phyloP scores from a whole-genome alignment of 1,140 invertebrate genomes.

The Drosophila pallidifrons region DNA sequence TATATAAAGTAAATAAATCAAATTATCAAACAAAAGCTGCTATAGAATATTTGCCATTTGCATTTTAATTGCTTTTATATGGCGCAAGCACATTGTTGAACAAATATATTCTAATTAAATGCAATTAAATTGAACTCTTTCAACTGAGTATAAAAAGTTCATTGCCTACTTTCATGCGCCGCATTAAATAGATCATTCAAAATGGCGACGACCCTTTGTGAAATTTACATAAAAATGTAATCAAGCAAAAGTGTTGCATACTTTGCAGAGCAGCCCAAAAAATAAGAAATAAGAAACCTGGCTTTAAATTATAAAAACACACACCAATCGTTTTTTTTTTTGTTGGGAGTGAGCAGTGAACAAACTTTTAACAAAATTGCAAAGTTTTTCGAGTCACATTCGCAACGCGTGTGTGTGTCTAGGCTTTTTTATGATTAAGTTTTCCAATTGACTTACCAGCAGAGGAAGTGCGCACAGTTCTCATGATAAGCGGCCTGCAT shows the following conservation, averaged over 20 bases:
- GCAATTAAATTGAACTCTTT: conserved; percentile 11
- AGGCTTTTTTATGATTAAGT: background rate
- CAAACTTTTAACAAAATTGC: conserved; percentile 35
- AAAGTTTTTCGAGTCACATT: conserved; percentile 25
- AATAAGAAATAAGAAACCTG: background rate
- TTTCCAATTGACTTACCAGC: conserved; percentile 46
- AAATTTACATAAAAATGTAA: conserved; percentile 43
- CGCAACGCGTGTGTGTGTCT: background rate
- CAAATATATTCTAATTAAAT: conserved; percentile 27
- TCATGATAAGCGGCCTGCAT: conserved; percentile 53
- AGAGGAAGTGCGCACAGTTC: conserved; percentile 37
- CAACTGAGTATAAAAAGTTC: conserved; percentile 1
- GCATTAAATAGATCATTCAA: conserved; percentile 29
- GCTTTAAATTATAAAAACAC: conserved; percentile 20
- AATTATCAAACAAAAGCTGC: conserved; percentile 8
- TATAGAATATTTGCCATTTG: conserved; percentile 25
- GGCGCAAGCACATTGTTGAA: background rate
- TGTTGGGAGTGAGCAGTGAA: conserved; percentile 3
- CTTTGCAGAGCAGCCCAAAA: conserved; percentile 22
- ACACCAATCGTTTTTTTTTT: background rate
- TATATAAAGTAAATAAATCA: background rate
- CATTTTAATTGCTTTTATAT: conserved; percentile 35
- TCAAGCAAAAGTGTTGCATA: conserved; percentile 35
- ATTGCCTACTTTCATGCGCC: conserved; percentile 16
- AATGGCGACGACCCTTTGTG: conserved; percentile 22